phyloP scores from a whole-genome alignment of 2,113 vertebrate species.

The Alosa alosa region DNA sequence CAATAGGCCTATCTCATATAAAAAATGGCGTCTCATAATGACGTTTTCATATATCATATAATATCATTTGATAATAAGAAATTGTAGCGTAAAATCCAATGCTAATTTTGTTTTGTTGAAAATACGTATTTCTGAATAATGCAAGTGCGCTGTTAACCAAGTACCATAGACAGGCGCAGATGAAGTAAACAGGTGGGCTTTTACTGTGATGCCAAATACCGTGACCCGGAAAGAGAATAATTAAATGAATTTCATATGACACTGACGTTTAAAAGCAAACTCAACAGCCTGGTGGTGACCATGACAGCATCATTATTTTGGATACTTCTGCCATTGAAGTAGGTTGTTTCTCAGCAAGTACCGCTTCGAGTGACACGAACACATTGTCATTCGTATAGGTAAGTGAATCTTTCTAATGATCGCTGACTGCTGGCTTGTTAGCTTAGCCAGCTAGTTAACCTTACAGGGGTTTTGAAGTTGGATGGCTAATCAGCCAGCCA shows the following conservation, averaged over 20 bases:
- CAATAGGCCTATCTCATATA: neutral
- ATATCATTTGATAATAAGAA: neutral
- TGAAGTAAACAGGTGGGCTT: neutral
- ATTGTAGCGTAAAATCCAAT: no score
- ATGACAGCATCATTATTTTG: neutral
- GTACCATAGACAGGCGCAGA: neutral
- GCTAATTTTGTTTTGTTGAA: no score
- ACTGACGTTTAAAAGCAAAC: neutral
- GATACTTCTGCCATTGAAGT: neutral
- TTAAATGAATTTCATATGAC: neutral
- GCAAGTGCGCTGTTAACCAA: no score
- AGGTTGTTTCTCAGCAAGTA: neutral
- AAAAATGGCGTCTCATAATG: no score
- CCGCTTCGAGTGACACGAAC: neutral
- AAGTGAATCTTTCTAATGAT: neutral
- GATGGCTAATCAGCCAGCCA: neutral
- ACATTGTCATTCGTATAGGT: neutral
- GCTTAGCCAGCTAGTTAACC: neutral
- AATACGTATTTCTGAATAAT: no score
- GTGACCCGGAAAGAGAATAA: neutral
- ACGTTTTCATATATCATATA: no score
- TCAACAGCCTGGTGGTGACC: neutral
- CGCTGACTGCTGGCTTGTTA: neutral
- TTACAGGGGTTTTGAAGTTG: no score
- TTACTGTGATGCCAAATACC: neutral